Evolutionary conservation across 1,140 invertebrate genomes (phyloP), one percentile per base, ranked within the genome.

Genomic region (Globodera rostochiensis): DNA sequence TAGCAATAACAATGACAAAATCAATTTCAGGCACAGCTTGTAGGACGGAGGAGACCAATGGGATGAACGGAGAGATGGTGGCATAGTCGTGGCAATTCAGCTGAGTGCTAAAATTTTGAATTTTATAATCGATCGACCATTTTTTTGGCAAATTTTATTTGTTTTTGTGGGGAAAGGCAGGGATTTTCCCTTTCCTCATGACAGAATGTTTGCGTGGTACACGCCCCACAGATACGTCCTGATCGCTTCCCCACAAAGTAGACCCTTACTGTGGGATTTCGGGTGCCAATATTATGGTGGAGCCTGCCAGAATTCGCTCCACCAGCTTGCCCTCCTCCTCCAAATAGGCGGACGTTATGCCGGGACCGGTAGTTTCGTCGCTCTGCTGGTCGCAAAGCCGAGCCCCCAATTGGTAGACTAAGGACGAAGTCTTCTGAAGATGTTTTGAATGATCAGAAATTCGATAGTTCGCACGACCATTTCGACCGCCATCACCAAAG

Each of bases 1-100:
- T 82, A n/a, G 83, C 88, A 4, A 89, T 36, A 6, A 89, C 19
- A 7, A 89, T 77, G 67, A 89, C 80, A 15, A 88, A 83, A 78
- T 88, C 87, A 50, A 89, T 84, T 80, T 88, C 81, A 7, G 88
- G 87, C 64, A 88, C 67, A 46, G 77, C 67, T 46, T 79, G 69
- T n/a, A 88, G 66, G n/a, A 90, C 60, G 50, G 82, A 75, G 11
- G 75, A 71, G 45, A 88, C 73, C 4, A 89, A 57, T 6, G 80
- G 71, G n/a, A 87, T 82, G 73, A 89, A 89, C n/a, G 88, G 88
- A 8, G 82, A 80, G 67, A 89, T 82, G 7, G 88, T 87, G 15
- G 75, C 83, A 74, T 89, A 89, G 66, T 89, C 88, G 77, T 89
- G 88, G 49, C 88, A 89, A 76, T 87, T 88, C 53, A 88, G 45